Percentiles rank a stretch among this genome's conserved stretches.
These are phyloP conservation scores for Promerops cafer DNA, from an alignment of 2,113 vertebrate genomes.

Conservation along the genomic window DNA sequence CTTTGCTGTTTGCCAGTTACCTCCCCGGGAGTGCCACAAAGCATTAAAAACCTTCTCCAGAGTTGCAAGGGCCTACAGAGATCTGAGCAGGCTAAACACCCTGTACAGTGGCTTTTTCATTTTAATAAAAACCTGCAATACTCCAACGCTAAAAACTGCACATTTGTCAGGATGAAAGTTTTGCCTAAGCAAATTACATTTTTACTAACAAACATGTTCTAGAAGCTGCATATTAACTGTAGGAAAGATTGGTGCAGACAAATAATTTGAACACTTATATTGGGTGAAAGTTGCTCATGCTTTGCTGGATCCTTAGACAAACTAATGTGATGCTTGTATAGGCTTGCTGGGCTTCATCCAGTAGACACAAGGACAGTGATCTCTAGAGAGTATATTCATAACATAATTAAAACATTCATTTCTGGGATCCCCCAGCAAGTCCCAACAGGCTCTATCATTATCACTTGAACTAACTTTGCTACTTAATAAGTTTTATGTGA, in stretches of 20 bases:
- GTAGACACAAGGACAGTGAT: background rate
- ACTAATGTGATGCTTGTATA: background rate
- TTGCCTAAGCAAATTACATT: background rate
- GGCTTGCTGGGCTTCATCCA: background rate
- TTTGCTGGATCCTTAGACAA: background rate
- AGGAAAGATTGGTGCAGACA: background rate
- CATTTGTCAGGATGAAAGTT: background rate
- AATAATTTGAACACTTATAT: background rate
- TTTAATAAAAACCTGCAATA: background rate
- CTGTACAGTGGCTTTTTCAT: background rate
- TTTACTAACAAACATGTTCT: background rate
- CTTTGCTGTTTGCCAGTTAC: background rate
- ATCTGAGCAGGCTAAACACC: background rate
- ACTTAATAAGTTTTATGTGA: background rate
- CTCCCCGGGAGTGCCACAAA: background rate
- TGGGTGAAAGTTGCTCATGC: background rate
- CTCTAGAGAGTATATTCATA: background rate
- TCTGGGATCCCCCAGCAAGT: background rate
- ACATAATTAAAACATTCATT: background rate
- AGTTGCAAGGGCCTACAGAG: background rate
- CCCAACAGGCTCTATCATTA: background rate
- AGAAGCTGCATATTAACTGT: background rate
- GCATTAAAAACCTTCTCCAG: background rate
- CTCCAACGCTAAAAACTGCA: rapidly evolving
- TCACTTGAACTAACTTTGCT: background rate